These are phyloP conservation scores for Neoscelio sp. DNA, from an alignment of 2,888 invertebrate genomes.

Conservation along the genomic window DNA sequence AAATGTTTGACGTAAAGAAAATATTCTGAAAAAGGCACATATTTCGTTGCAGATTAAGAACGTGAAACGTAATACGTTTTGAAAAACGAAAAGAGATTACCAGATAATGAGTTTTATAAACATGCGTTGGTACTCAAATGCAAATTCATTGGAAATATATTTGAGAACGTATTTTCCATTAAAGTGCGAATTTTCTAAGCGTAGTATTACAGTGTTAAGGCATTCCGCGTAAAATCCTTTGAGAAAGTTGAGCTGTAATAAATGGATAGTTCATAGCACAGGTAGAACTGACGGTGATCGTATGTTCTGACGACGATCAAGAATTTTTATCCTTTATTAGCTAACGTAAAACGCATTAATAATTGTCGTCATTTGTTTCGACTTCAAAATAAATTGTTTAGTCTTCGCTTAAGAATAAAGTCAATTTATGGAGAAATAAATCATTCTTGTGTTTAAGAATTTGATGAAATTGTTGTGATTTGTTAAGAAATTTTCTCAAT, in stretches of 20 bases:
- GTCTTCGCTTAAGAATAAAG: too few relatives aligned
- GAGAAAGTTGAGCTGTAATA: conserved; percentile 26
- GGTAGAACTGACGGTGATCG: conserved; percentile 13
- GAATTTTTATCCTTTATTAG: background rate
- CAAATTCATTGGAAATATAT: conserved; percentile 33
- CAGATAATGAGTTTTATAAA: conserved; percentile 20
- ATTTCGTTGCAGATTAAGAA: too few relatives aligned
- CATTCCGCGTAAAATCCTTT: conserved; percentile 24
- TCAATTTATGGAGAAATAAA: too few relatives aligned
- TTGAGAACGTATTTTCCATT: conserved; percentile 30
- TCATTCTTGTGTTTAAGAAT: too few relatives aligned
- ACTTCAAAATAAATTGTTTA: too few relatives aligned
- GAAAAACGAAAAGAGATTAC: too few relatives aligned
- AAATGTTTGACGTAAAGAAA: too few relatives aligned
- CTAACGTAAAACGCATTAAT: background rate
- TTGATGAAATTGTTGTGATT: too few relatives aligned
- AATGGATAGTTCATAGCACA: conserved; percentile 18
- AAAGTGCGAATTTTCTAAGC: conserved; percentile 31
- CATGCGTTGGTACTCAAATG: conserved; percentile 17
- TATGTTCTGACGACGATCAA: conserved; percentile 11
- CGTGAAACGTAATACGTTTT: too few relatives aligned
- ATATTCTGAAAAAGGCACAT: too few relatives aligned
- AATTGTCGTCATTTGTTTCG: too few relatives aligned
- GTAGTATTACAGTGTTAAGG: conserved; percentile 19
- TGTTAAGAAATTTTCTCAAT: too few relatives aligned